A percentile compares a stretch with the other conserved stretches of the same genome.
Evolutionary conservation across 2,113 vertebrate species (phyloP).

Genomic region (Rhinolophus sinicus): DNA sequence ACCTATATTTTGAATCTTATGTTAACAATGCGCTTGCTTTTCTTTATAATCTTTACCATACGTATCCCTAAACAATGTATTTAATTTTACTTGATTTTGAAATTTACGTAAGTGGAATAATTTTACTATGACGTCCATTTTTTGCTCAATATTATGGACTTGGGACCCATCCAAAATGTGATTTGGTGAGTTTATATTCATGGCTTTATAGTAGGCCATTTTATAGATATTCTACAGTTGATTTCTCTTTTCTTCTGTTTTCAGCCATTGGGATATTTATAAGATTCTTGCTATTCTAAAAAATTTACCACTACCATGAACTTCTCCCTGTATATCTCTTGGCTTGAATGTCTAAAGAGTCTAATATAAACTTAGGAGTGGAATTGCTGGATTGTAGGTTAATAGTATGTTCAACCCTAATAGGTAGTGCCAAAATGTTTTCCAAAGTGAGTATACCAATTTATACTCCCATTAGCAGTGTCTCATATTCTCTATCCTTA

Average conservation of each 20-base stretch:
- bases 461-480: background rate
- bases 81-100: slow-evolving; percentile 17
- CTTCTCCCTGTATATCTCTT: background rate
- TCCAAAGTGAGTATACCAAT: background rate
- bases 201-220: background rate
- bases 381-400: background rate
- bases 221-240: background rate
- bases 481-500: background rate
- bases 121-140: background rate
- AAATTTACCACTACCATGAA: background rate
- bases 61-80: background rate
- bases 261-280: background rate
- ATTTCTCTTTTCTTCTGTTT: background rate
- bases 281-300: slow-evolving; percentile 38
- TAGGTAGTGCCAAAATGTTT: background rate
- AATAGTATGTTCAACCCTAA: background rate
- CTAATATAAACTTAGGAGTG: background rate
- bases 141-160: background rate
- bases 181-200: background rate
- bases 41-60: background rate
- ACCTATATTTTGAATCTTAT: background rate
- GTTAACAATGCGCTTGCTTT: background rate
- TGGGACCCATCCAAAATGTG: background rate
- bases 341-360: background rate
- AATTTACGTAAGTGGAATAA: background rate